Evolutionary conservation across 2,797 vertebrate species (phyloP), one percentile per base, ranked within the genome.

Genomic region (Thaleichthys pacificus): DNA sequence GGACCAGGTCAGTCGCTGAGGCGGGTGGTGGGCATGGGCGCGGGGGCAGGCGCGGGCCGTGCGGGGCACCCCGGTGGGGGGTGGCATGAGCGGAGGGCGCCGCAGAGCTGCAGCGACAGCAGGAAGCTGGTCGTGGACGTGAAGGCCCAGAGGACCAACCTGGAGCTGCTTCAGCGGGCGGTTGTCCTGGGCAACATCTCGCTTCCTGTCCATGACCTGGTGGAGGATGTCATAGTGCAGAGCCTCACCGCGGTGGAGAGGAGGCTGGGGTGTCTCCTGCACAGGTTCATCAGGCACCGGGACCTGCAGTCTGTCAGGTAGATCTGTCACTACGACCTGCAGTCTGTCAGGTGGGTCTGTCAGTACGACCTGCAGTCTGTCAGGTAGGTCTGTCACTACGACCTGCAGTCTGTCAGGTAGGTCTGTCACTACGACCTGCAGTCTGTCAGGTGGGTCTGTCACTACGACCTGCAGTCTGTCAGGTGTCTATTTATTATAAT

Each of bases 61-160:
- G 42, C 57, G 8, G 56, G 61, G 11, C 51, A 28, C 21, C 70
- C 61, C 47, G 6, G 7, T 30, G 21, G 2, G 6, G 32, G 32
- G 32, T 6, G 32, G 32, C 32, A 7, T 35, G 32, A 35, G 32
- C 1, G 32, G 32, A 35, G 32, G 5, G 32, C 32, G 4, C 32
- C 4, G 32, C 32, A 35, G 32, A 35, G 4, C 32, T 35, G 32
- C 32, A 35, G 32, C 32, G 6, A 35, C 32, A 5, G 32, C 32
- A 35, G 3, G 57, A 60, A 22, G 22, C 87, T 84, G 70, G 80
- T 80, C 42, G 71, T 90, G 49, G 76, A 89, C 61, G 82, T 88
- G 61, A 70, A 77, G 3, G 78, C 78, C 62, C 89, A 90, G 67
- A 85, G 72, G 57, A 84, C 71, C 68, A 90, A 91, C 22, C 38